A percentile compares a stretch with the other conserved stretches of the same genome.
Conservation (phyloP, 2,888 invertebrate species). For the Ennomos erosarius region DNA sequence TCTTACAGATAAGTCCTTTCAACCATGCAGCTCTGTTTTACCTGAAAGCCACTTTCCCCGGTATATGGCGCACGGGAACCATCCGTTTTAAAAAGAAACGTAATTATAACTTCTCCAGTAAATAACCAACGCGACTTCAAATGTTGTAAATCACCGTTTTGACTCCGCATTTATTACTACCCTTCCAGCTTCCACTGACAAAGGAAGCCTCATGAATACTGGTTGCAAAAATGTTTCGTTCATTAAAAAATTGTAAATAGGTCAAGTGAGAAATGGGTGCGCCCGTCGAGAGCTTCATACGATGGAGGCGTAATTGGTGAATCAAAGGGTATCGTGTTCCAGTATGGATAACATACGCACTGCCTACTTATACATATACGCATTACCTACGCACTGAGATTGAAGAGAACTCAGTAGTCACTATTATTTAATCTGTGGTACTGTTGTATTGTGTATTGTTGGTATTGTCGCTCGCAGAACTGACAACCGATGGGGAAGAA, state of each 20-base stretch:
- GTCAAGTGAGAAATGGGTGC: constrained; percentile 38
- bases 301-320: constrained; percentile 33
- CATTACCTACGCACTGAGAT: not conserved
- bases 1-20: too few species aligned
- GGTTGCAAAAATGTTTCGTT: constrained; percentile 43
- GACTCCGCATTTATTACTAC: constrained; percentile 59
- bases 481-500: too few species aligned
- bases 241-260: constrained; percentile 40
- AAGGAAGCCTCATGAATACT: constrained; percentile 39
- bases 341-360: constrained; percentile 11
- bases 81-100: not conserved
- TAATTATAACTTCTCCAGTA: constrained; percentile 7
- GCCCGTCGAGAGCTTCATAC: constrained; percentile 24
- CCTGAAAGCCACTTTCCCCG: too few species aligned
- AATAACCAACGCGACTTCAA: constrained; percentile 43
- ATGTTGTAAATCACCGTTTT: constrained; percentile 59
- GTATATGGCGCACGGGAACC: too few species aligned
- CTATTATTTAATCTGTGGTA: too few species aligned
- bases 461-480: too few species aligned
- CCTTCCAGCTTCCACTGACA: constrained; percentile 51
- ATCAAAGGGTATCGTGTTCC: constrained; percentile 30
- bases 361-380: too few species aligned
- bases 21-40: too few species aligned
- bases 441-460: too few species aligned
- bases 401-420: too few species aligned